Conservation (phyloP, 2,113 vertebrate species). For the Malurus elegans region DNA sequence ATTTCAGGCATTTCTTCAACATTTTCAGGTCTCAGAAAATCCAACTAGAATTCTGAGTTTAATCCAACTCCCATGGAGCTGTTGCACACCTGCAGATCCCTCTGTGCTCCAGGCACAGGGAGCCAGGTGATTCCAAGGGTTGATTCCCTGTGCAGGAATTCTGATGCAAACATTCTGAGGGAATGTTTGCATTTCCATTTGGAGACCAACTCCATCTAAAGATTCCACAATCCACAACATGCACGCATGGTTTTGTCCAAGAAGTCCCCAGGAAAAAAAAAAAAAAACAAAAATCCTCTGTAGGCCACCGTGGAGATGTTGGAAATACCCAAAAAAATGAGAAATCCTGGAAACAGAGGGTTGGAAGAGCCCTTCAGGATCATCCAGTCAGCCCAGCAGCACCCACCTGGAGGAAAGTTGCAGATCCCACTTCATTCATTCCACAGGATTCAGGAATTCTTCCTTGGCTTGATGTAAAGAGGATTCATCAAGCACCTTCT, state of each 20-base stretch:
- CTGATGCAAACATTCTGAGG: not conserved
- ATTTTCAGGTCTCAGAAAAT: not conserved
- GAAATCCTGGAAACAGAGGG: not conserved
- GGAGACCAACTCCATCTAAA: not conserved
- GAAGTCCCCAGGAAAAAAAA: not conserved
- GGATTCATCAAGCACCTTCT: not conserved
- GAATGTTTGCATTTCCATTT: not conserved
- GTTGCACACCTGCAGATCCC: not conserved
- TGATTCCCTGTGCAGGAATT: not conserved
- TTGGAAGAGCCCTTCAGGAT: not conserved
- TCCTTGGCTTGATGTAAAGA: not conserved
- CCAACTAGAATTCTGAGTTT: not conserved
- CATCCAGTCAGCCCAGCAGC: not conserved
- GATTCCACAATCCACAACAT: not conserved
- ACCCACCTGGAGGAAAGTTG: not conserved
- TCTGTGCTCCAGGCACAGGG: not conserved
- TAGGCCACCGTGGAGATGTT: not conserved
- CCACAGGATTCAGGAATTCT: conserved; percentile 6
- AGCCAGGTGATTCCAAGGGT: not conserved
- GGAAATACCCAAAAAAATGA: not conserved
- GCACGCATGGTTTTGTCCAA: not conserved
- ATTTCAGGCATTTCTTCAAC: not conserved
- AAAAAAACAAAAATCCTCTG: not conserved
- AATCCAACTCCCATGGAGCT: not conserved
- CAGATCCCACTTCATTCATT: not conserved